phyloP scores from a whole-genome alignment of 2,888 invertebrate genomes.

The Meta bourneti region DNA sequence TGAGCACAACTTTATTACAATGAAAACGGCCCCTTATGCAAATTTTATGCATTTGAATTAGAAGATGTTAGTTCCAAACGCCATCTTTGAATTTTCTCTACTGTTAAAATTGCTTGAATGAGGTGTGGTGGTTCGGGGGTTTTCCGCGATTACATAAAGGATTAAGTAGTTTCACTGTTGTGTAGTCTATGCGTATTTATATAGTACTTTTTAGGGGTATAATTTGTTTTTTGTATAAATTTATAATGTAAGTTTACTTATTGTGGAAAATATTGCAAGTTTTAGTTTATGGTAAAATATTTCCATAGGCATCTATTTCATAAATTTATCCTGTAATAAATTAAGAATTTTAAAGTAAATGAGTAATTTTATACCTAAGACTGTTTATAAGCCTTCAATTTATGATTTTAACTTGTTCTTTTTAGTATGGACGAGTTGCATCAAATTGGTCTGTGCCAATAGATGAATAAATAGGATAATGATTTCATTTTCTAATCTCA shows the following conservation, averaged over 20 bases:
- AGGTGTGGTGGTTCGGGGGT: too few species aligned
- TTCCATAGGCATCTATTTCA: neutral
- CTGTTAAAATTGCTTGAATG: too few species aligned
- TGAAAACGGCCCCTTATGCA: too few species aligned
- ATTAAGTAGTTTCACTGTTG: too few species aligned
- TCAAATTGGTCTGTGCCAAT: conserved; percentile 90
- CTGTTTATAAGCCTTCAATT: neutral
- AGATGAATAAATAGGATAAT: conserved; percentile 81
- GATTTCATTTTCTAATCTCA: neutral
- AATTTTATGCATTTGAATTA: too few species aligned
- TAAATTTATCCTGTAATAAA: neutral
- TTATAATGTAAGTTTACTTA: neutral
- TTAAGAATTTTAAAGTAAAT: neutral
- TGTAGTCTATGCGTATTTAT: too few species aligned
- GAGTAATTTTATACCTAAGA: neutral
- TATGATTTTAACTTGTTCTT: neutral
- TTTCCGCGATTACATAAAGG: too few species aligned
- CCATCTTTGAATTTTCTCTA: too few species aligned
- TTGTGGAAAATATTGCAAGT: neutral
- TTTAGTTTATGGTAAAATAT: neutral
- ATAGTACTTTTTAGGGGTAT: too few species aligned
- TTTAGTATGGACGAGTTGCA: conserved; percentile 86
- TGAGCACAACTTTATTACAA: too few species aligned
- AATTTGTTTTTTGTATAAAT: too few species aligned
- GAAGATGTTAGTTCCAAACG: too few species aligned